phyloP scores from a whole-genome alignment of 2,113 vertebrate species.

The Proteles cristata region DNA sequence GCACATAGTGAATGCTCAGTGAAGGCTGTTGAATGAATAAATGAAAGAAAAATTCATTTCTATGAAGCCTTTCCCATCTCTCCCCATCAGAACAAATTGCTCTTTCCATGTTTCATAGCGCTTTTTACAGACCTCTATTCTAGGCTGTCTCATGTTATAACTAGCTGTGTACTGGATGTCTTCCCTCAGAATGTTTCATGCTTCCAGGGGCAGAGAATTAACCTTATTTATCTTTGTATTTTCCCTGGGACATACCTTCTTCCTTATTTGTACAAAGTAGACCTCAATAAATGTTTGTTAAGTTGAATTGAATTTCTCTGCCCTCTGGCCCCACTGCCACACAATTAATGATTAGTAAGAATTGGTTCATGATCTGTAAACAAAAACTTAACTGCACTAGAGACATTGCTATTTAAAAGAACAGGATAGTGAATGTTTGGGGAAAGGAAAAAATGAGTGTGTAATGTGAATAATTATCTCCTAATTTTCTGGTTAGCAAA shows the following conservation, averaged over 20 bases:
- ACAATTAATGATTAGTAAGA: conserved; percentile 61
- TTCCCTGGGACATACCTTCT: conserved; percentile 24
- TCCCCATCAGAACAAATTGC: conserved; percentile 41
- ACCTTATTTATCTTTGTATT: conserved; percentile 57
- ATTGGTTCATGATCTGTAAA: conserved; percentile 63
- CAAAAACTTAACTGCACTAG: conserved; percentile 57
- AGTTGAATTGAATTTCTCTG: conserved; percentile 69
- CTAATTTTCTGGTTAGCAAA: conserved; percentile 24
- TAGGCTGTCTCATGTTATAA: conserved; percentile 36
- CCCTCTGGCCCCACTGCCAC: conserved; percentile 33
- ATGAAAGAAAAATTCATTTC: conserved; percentile 47
- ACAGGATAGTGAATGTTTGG: background rate
- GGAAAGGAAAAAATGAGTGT: background rate
- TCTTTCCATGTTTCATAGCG: conserved; percentile 48
- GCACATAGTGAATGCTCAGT: background rate
- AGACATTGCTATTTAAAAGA: conserved; percentile 60
- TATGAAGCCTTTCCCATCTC: background rate
- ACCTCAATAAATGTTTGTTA: conserved; percentile 62
- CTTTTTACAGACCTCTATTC: conserved; percentile 8
- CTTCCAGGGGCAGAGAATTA: conserved; percentile 37
- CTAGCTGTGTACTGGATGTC: background rate
- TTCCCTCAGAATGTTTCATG: conserved; percentile 48
- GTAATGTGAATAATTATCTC: conserved; percentile 48
- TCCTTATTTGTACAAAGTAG: conserved; percentile 61
- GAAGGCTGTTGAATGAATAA: conserved; percentile 52